Evolutionary conservation across 2,888 invertebrate genomes (phyloP).

Genomic region (Drosophila paranaensis): DNA sequence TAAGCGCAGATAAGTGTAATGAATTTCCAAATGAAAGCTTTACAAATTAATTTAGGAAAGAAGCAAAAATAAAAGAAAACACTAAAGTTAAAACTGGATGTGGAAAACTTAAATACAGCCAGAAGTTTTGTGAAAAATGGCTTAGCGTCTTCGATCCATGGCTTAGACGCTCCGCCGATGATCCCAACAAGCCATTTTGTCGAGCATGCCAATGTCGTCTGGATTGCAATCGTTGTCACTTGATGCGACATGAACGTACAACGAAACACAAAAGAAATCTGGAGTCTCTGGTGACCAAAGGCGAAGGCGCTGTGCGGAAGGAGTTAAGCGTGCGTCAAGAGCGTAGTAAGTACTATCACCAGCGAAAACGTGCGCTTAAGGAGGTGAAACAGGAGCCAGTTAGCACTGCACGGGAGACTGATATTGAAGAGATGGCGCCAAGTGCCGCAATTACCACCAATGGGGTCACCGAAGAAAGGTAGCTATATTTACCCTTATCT

Average conservation of each 20-base stretch:
- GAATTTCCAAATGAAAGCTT: background rate
- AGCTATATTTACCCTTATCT: background rate
- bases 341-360: constrained; percentile 82
- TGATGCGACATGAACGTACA: constrained; percentile 81
- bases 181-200: constrained; percentile 82
- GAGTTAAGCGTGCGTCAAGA: constrained; percentile 80
- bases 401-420: constrained; percentile 3
- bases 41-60: constrained; percentile 69
- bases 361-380: constrained; percentile 55
- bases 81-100: constrained; percentile 26
- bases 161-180: constrained; percentile 74
- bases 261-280: constrained; percentile 81
- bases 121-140: constrained; percentile 83
- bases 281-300: constrained; percentile 75
- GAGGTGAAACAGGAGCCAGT: constrained; percentile 16
- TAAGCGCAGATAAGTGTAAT: constrained; percentile 42
- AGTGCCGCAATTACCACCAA: background rate
- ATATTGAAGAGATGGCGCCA: constrained; percentile 30
- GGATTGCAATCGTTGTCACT: constrained; percentile 83
- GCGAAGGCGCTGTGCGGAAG: constrained; percentile 74
- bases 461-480: constrained; percentile 52
- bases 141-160: constrained; percentile 82
- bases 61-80: constrained; percentile 72
- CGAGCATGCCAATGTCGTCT: constrained; percentile 80
- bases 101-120: constrained; percentile 76